phyloP scores from a whole-genome alignment of 2,888 invertebrate species.

The Chrysolina haemoptera region DNA sequence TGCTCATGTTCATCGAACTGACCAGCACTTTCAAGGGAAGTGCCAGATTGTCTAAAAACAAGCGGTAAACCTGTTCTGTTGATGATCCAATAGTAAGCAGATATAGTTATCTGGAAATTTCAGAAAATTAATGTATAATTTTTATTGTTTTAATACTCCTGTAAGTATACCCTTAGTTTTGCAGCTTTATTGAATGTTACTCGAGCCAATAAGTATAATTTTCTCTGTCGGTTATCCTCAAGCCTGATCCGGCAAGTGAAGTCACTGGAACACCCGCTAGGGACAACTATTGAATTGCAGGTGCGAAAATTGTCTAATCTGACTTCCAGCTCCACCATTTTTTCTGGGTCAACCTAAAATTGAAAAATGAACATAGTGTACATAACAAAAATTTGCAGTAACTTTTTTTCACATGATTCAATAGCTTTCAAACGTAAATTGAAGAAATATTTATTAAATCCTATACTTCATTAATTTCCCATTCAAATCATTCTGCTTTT shows the following conservation, averaged over 20 bases:
- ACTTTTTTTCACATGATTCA: no score
- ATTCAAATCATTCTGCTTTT: no score
- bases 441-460: no score
- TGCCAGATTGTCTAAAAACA: slow-evolving; percentile 92
- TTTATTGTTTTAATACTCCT: slow-evolving; percentile 2
- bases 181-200: slow-evolving; percentile 64
- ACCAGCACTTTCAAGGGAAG: slow-evolving; percentile 83
- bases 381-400: no score
- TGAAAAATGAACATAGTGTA: not conserved
- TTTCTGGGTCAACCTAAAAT: slow-evolving; percentile 80
- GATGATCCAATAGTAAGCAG: slow-evolving; percentile 94
- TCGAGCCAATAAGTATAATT: slow-evolving; percentile 81
- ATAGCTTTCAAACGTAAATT: no score
- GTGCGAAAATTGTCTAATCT: slow-evolving; percentile 86
- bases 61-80: slow-evolving; percentile 97
- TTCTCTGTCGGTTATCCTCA: slow-evolving; percentile 80
- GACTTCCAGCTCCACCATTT: slow-evolving; percentile 81
- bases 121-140: not conserved
- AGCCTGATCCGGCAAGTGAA: slow-evolving; percentile 75
- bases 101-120: slow-evolving; percentile 77
- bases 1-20: slow-evolving; percentile 96
- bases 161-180: slow-evolving; percentile 62
- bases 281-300: slow-evolving; percentile 61
- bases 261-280: slow-evolving; percentile 59
- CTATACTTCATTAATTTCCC: no score